Conservation (phyloP, 2,888 invertebrate genomes). For the Torymus tubicola region DNA sequence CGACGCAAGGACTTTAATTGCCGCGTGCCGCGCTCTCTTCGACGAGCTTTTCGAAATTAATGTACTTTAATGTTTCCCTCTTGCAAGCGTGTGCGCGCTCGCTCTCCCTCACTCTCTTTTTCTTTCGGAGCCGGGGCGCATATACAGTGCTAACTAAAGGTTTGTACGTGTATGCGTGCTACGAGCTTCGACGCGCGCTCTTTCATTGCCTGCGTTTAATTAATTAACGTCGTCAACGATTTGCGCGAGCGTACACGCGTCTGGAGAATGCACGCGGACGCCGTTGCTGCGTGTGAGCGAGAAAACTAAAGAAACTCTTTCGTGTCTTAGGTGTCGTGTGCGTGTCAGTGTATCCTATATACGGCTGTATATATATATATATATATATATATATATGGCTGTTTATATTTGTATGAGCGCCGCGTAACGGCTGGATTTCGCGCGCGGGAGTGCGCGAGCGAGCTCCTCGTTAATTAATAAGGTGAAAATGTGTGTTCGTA, state of each 20-base stretch:
- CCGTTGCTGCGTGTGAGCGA: not conserved
- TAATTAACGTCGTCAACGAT: slow-evolving; percentile 52
- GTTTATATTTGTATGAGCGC: no score
- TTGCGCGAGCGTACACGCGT: slow-evolving; percentile 14
- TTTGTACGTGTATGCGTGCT: not conserved
- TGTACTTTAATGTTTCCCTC: slow-evolving; percentile 14
- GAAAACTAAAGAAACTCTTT: slow-evolving; percentile 44
- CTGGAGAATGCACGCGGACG: not conserved
- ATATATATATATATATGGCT: no score
- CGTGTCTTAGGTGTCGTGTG: slow-evolving; percentile 41
- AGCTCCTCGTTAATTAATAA: slow-evolving; percentile 49
- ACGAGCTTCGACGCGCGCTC: slow-evolving; percentile 39
- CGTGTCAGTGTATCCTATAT: not conserved
- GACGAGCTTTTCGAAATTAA: slow-evolving; percentile 49
- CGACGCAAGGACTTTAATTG: slow-evolving; percentile 47
- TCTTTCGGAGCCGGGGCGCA: not conserved
- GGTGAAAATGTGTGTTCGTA: slow-evolving; percentile 35
- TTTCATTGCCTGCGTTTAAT: slow-evolving; percentile 53
- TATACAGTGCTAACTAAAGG: no score
- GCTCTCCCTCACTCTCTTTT: not conserved
- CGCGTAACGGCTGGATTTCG: not conserved
- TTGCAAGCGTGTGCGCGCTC: not conserved
- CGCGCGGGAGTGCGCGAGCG: not conserved
- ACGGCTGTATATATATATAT: no score
- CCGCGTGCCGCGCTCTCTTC: slow-evolving; percentile 41